Conservation (phyloP, 2,888 invertebrate genomes). For the Plebejus anna region DNA sequence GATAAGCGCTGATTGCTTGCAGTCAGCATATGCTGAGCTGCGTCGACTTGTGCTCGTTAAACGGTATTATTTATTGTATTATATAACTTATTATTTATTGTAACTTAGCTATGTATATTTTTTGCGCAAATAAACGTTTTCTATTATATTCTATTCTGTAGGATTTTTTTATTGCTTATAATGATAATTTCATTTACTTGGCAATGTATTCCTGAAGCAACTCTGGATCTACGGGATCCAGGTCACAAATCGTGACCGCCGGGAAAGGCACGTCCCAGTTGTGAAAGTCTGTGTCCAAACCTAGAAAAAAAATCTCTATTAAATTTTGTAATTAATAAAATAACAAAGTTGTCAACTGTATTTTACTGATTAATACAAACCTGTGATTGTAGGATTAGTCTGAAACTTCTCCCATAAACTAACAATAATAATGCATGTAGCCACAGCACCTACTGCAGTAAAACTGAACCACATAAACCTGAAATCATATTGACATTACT, state of each 20-base stretch:
- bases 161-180: too few relatives aligned
- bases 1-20: too few relatives aligned
- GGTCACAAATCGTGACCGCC: constrained; percentile 83
- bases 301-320: constrained; percentile 46
- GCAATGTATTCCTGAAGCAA: constrained; percentile 64
- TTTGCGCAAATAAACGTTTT: too few relatives aligned
- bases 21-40: too few relatives aligned
- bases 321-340: too few relatives aligned
- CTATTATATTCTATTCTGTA: too few relatives aligned
- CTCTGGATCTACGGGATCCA: constrained; percentile 75
- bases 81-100: too few relatives aligned
- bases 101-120: too few relatives aligned
- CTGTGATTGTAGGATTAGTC: constrained; percentile 90
- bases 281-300: constrained; percentile 89
- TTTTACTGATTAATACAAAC: constrained; percentile 47
- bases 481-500: constrained; percentile 37
- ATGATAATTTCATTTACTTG: constrained; percentile 48
- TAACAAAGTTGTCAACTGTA: too few relatives aligned
- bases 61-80: too few relatives aligned
- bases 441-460: constrained; percentile 83
- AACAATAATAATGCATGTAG: constrained; percentile 86
- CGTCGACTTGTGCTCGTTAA: too few relatives aligned
- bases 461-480: constrained; percentile 91
- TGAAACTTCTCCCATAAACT: constrained; percentile 91
- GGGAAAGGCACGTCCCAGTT: constrained; percentile 90